These are phyloP conservation scores for Augochlorella aurata DNA, from an alignment of 2,888 invertebrate genomes.

Conservation along the genomic window DNA sequence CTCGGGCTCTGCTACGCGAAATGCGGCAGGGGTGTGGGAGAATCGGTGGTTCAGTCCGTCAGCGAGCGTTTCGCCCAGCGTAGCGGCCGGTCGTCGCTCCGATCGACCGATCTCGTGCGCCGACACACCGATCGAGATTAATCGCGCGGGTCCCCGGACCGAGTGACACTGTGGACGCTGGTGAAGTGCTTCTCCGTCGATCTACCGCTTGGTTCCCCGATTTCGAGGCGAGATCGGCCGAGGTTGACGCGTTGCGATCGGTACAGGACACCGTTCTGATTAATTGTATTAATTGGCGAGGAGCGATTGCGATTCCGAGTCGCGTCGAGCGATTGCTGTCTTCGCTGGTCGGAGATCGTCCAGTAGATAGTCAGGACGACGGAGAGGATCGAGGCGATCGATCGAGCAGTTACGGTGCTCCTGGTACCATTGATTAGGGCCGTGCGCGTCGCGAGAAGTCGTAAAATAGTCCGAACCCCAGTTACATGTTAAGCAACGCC, in stretches of 20 bases:
- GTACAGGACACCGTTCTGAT: not conserved
- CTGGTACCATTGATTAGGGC: not conserved
- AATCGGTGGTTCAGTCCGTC: conserved; percentile 71
- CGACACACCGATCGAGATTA: conserved; percentile 13
- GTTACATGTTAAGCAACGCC: not conserved
- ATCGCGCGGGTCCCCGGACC: conserved; percentile 20
- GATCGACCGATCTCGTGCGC: conserved; percentile 30
- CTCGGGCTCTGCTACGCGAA: conserved; percentile 68
- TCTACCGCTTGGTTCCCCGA: not conserved
- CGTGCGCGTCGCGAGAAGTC: not conserved
- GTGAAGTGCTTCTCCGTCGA: not conserved
- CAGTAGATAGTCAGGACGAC: not conserved
- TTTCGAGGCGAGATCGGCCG: not conserved
- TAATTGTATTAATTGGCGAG: not conserved
- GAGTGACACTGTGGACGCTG: not conserved
- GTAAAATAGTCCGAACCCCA: not conserved
- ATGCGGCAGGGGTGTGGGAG: conserved; percentile 67
- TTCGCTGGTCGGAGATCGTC: not conserved
- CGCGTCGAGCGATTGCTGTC: not conserved
- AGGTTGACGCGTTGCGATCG: not conserved
- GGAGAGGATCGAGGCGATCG: not conserved
- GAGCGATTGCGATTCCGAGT: not conserved
- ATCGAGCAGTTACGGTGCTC: not conserved
- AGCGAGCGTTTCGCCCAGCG: conserved; percentile 65
- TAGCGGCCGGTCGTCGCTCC: conserved; percentile 30